Base-by-base conservation (phyloP, 2,888 invertebrate species). In the Caenorhabditis becei region DNA sequence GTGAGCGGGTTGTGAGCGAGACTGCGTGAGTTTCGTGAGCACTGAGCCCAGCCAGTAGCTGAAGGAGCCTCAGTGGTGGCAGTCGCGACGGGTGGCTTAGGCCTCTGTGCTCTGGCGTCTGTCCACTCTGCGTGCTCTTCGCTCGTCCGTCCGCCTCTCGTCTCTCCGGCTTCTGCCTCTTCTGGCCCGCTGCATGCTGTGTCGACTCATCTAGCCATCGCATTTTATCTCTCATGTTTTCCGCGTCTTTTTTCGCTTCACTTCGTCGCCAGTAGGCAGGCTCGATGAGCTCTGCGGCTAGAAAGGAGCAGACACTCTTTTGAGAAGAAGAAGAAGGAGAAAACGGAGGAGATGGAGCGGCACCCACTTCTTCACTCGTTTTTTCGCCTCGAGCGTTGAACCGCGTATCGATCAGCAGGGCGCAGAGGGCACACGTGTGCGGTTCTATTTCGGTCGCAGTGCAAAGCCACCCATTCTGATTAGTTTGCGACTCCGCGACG, bases 381-480 rank as follows among this genome's bases (percentile, higher is more conserved):
- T 69, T 69, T 56, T 47, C 32, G 59, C 58, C 44, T 66, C 49
- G 35, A 59, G 63, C 49, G 49, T 53, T 20, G 54, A 32, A 16
- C 24, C 18, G 20, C 49, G 54, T 41, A 66, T 54, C 54, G 54
- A 69, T 58, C 20, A 69, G 41, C 26, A 16, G 44, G 47, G 18
- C n/a, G 56, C 23, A 32, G 26, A 67, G 24, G 32, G 16, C 23
- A 56, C 28, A 66, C 18, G 35, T 28, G 63, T 24, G 58, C 24
- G 44, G 56, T 41, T 44, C 63, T 56, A 35, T 63, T 56, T 72
- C 26, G 54, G 63, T 61, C 26, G 41, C 44, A 44, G 44, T 62
- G 61, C 71, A 44, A 41, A 20, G 54, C 66, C 37, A 59, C 49
- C 71, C 53, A 61, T 71, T 71, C 61, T 71, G 62, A 71, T 71